Conservation (phyloP, 2,888 invertebrate genomes). For the Antheraea assamensis region DNA sequence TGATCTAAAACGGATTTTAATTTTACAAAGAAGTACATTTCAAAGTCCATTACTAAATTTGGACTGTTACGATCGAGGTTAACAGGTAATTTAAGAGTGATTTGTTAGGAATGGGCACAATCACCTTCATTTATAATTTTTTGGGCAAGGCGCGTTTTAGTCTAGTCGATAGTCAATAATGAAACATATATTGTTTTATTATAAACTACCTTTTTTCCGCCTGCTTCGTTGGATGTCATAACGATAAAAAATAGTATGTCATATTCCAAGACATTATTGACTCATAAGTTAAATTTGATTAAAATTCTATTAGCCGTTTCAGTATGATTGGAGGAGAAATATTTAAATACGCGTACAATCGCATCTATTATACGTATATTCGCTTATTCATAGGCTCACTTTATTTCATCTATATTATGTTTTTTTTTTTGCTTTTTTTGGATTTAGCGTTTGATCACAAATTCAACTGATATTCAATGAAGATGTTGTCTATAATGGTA, state of each 20-base stretch:
- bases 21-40: neutral
- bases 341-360: neutral
- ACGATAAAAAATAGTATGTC: neutral
- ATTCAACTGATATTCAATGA: no score
- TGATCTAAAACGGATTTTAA: neutral
- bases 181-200: neutral
- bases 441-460: no score
- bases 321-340: neutral
- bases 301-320: neutral
- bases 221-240: neutral
- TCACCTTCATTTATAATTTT: neutral
- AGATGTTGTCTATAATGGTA: no score
- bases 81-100: slow-evolving; percentile 3
- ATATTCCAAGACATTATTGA: neutral
- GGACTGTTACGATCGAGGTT: neutral
- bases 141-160: neutral
- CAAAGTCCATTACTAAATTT: neutral
- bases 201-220: neutral
- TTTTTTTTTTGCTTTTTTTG: neutral
- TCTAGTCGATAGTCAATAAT: neutral
- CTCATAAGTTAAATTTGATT: neutral
- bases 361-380: neutral
- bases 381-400: neutral
- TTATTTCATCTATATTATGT: neutral
- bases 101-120: slow-evolving; percentile 6